phyloP scores from a whole-genome alignment of 2,888 invertebrate genomes.

The Chaetogeoica ovagalla region DNA sequence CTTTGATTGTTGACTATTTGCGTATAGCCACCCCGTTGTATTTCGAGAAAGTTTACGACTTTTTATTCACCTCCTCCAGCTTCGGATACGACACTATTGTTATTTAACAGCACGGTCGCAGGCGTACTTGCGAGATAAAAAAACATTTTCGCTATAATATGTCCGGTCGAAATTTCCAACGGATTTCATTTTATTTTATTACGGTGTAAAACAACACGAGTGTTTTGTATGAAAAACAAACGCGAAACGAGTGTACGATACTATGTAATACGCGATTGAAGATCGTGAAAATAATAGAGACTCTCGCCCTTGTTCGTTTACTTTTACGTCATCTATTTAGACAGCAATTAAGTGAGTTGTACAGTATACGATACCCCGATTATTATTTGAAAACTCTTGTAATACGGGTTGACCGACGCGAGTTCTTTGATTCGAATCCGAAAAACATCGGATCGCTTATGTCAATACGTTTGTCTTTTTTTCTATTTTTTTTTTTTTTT shows the following conservation, averaged over 20 bases:
- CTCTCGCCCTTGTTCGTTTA: not conserved
- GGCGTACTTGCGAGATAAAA: too few species aligned
- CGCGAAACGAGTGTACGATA: not conserved
- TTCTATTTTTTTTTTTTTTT: too few species aligned
- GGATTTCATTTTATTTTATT: not conserved
- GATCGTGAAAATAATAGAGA: not conserved
- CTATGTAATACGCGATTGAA: too few species aligned
- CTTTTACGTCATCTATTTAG: slow-evolving; percentile 12
- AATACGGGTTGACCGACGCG: slow-evolving; percentile 11
- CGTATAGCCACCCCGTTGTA: too few species aligned
- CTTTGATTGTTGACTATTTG: too few species aligned
- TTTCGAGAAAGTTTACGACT: too few species aligned
- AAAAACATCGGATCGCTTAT: not conserved
- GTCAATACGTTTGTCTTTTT: too few species aligned
- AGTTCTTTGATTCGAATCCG: slow-evolving; percentile 2
- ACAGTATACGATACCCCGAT: not conserved
- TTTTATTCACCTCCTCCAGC: too few species aligned
- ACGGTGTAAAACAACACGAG: not conserved
- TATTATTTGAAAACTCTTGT: not conserved
- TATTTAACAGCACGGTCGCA: too few species aligned
- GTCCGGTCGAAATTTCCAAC: not conserved
- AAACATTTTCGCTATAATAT: too few species aligned
- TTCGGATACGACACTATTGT: too few species aligned
- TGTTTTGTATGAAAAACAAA: not conserved
- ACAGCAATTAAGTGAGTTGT: slow-evolving; percentile 4